Evolutionary conservation across 2,113 vertebrate genomes (phyloP), one percentile per base, ranked within the genome.

Genomic region (Cinclus cinclus): DNA sequence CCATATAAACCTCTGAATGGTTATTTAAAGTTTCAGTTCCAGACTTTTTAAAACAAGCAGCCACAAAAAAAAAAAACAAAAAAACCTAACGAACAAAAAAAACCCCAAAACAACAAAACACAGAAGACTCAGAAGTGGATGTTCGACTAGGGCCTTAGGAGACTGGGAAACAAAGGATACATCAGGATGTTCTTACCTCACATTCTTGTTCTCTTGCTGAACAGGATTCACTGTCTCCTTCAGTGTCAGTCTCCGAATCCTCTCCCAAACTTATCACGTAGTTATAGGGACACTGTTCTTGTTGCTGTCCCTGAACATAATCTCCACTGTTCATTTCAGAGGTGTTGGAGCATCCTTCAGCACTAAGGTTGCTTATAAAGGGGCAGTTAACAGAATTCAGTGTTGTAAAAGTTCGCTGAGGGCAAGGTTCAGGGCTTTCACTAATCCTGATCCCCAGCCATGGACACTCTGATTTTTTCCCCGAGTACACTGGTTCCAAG

Each of bases 371-470:
- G 96, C 98, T 98, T 86, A 99, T 98, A 59, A 99, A 99, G 58
- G 99, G 99, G 93, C 99, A 99, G 94, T 97, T 98, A 55, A 99
- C 98, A 1, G 98, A 98, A 80, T 92, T 99, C 67, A 99, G 91
- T 1, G 98, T 98, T 25, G 98, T 95, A 15, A 98, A 98, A 90
- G 97, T 99, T 94, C 98, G 97, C 75, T 98, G 99, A 64, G 99
- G 95, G 59, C 90, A 89, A 7, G 96, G 97, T 81, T 99, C 98
- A 5, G 97, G 98, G 78, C 97, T 98, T 68, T 98, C 98, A 18
- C 97, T 98, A 83, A 98, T 98, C 71, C 98, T 94, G 87, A 98
- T 98, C 14, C 98, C 99, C 37, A 99, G 97, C 99, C 99, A 99
- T 0, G 99, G 99, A 83, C 99, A 99, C 86, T 99, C 99, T 0